Conservation (phyloP, 2,888 invertebrate species). For the Sarcophaga rosellei region DNA sequence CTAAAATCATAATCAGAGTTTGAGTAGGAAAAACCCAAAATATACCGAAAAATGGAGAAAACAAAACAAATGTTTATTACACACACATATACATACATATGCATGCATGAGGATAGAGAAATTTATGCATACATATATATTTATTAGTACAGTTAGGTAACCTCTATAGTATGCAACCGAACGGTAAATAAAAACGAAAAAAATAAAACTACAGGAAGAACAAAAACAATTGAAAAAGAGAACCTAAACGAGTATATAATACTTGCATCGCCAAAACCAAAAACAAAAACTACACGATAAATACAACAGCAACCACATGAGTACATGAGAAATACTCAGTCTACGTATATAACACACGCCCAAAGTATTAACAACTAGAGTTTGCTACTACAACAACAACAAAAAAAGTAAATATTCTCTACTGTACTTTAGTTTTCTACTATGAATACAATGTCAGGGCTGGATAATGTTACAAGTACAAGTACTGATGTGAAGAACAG, state of each 20-base stretch:
- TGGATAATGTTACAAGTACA: neutral
- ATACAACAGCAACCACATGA: neutral
- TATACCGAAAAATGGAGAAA: constrained; percentile 34
- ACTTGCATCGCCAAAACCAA: constrained; percentile 32
- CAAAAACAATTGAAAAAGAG: too few species aligned
- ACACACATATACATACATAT: neutral
- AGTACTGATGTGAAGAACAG: too few species aligned
- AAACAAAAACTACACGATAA: neutral
- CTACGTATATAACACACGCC: constrained; percentile 62
- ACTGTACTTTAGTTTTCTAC: constrained; percentile 42
- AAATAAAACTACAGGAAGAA: too few species aligned
- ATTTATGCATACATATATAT: neutral
- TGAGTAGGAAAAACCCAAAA: constrained; percentile 27
- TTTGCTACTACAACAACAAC: constrained; percentile 48
- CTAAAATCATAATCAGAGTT: constrained; percentile 20
- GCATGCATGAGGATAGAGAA: neutral
- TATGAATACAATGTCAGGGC: neutral
- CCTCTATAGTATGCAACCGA: constrained; percentile 36
- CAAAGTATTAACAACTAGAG: constrained; percentile 53
- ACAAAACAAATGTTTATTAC: neutral
- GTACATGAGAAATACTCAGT: neutral
- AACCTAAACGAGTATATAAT: constrained; percentile 13
- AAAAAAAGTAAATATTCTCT: constrained; percentile 34
- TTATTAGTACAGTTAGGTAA: constrained; percentile 51
- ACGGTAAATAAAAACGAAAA: constrained; percentile 29